These are phyloP conservation scores for Pristionchus exspectatus DNA, from an alignment of 2,888 invertebrate genomes.

Conservation along the genomic window DNA sequence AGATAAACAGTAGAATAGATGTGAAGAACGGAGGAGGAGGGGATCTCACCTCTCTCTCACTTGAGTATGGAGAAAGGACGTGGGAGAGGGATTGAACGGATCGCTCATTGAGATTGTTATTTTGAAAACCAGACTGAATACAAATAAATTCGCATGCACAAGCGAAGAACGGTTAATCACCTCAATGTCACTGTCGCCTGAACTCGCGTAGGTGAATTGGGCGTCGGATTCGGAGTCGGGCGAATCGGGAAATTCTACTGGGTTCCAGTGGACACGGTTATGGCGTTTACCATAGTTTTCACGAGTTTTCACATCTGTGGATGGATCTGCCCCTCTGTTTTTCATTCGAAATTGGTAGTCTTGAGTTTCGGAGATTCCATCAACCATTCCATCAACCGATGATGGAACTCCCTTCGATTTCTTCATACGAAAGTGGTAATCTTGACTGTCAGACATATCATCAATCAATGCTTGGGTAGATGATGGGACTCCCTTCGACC, in stretches of 20 bases:
- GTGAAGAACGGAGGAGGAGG: constrained; percentile 43
- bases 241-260: not conserved
- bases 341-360: not conserved
- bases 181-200: constrained; percentile 10
- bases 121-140: not conserved
- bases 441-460: not conserved
- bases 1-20: constrained; percentile 43
- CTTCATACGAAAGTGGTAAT: not conserved
- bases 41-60: constrained; percentile 36
- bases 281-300: no score
- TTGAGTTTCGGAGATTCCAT: not conserved
- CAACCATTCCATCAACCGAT: not conserved
- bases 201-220: constrained; percentile 23
- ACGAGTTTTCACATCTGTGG: no score
- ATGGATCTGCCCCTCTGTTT: not conserved
- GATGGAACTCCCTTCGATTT: not conserved
- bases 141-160: not conserved
- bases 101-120: not conserved
- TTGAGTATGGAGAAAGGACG: constrained; percentile 20
- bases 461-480: not conserved
- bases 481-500: not conserved
- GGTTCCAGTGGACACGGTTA: not conserved
- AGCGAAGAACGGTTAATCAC: not conserved
- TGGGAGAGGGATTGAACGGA: not conserved
- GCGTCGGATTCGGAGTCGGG: not conserved